Evolutionary conservation across 2,113 vertebrate species (phyloP).

Genomic region (Pelobates fuscus): DNA sequence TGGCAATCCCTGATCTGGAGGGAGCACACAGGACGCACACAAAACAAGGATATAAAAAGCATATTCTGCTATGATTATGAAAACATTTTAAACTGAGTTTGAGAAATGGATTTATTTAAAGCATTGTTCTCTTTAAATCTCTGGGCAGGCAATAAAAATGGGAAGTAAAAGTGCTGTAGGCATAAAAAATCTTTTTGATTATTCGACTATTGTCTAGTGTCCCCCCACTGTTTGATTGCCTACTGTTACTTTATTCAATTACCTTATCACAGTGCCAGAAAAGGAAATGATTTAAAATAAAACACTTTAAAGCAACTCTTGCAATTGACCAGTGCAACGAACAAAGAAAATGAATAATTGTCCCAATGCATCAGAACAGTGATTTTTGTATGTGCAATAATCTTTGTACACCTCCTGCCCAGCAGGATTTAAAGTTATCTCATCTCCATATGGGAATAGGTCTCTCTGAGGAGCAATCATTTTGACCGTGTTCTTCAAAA

Average conservation of each 20-base stretch:
- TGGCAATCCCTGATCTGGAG: no score
- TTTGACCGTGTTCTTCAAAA: no score
- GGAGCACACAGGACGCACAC: no score
- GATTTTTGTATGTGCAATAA: not conserved
- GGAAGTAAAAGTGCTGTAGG: slow-evolving; percentile 9
- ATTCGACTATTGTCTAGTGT: slow-evolving; percentile 10
- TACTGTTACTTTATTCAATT: slow-evolving; percentile 32
- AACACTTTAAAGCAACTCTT: not conserved
- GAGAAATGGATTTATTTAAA: not conserved
- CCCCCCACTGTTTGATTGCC: slow-evolving; percentile 23
- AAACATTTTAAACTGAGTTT: not conserved
- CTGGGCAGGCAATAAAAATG: not conserved
- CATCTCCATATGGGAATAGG: no score
- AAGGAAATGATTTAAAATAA: not conserved
- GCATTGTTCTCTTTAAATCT: slow-evolving; percentile 5
- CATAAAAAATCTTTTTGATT: slow-evolving; percentile 25
- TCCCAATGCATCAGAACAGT: not conserved
- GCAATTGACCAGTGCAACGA: not conserved
- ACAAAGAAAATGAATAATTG: not conserved
- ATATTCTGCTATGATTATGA: no score
- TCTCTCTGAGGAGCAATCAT: no score
- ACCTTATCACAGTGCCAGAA: slow-evolving; percentile 4
- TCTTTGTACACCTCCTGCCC: no score
- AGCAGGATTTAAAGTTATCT: no score
- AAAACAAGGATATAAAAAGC: no score